These are phyloP conservation scores for Tyto alba DNA, from an alignment of 2,113 vertebrate genomes.

Conservation along the genomic window DNA sequence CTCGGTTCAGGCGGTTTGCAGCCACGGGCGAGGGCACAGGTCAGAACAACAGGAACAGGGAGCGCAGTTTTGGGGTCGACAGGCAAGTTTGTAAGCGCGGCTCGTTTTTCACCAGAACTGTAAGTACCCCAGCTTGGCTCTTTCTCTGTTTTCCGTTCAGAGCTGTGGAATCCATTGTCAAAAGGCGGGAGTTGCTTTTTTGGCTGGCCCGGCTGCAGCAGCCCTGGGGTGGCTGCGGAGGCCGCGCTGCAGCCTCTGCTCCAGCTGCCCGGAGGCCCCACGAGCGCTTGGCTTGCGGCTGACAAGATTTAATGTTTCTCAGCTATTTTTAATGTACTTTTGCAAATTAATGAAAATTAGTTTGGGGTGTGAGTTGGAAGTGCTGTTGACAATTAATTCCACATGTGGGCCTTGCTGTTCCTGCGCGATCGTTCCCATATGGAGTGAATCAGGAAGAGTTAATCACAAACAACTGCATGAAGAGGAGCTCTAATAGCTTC, in stretches of 20 bases:
- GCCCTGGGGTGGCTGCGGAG: background rate
- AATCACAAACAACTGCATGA: background rate
- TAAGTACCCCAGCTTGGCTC: background rate
- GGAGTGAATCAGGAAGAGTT: background rate
- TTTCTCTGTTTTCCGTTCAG: background rate
- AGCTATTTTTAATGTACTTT: background rate
- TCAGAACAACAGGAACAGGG: background rate
- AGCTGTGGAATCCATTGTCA: background rate
- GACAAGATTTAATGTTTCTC: background rate
- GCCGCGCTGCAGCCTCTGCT: background rate
- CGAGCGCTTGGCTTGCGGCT: background rate
- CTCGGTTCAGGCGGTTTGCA: background rate
- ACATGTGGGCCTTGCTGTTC: background rate
- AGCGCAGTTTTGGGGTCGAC: rapidly evolving
- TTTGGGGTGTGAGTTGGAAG: background rate
- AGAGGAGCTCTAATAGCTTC: background rate
- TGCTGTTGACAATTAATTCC: background rate
- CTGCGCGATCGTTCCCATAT: background rate
- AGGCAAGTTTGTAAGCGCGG: background rate
- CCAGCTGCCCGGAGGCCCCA: background rate
- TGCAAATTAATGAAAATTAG: background rate
- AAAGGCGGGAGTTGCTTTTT: background rate
- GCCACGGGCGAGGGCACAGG: background rate
- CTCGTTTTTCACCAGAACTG: background rate
- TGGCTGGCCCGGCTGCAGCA: background rate